Evolutionary conservation across 2,113 vertebrate genomes (phyloP).

Genomic region (Megaceryle torquata): DNA sequence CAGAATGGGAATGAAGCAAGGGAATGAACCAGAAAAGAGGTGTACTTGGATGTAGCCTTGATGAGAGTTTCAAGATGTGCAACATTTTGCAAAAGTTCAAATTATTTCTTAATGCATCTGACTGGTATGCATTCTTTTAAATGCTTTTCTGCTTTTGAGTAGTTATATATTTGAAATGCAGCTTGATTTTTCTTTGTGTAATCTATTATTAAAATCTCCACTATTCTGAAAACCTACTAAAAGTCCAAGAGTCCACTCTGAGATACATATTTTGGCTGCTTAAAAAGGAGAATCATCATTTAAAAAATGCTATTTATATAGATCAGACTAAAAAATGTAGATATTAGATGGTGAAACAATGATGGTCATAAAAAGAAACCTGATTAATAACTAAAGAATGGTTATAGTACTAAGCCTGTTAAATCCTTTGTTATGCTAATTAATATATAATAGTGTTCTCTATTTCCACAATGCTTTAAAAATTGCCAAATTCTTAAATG

Average conservation of each 20-base stretch:
- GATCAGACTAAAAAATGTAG: not conserved
- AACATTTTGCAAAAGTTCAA: not conserved
- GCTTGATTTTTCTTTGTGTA: not conserved
- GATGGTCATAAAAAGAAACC: not conserved
- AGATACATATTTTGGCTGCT: not conserved
- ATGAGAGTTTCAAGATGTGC: not conserved
- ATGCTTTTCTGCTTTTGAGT: not conserved
- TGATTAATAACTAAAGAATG: slow-evolving; percentile 3
- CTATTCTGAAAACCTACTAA: not conserved
- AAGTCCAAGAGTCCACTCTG: not conserved
- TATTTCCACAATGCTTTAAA: not conserved
- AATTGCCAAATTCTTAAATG: not conserved
- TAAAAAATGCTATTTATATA: not conserved
- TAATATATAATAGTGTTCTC: not conserved
- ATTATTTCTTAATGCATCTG: not conserved
- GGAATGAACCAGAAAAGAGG: not conserved
- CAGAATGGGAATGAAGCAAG: not conserved
- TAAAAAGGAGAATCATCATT: not conserved
- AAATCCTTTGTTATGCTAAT: not conserved
- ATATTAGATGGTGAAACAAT: not conserved
- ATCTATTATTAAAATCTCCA: not conserved
- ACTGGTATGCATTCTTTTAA: not conserved
- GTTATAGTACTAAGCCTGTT: not conserved
- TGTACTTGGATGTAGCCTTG: slow-evolving; percentile 2
- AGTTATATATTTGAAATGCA: not conserved